phyloP scores from a whole-genome alignment of 92 coral and sea anemone species.

The Phymanthus crucifer region DNA sequence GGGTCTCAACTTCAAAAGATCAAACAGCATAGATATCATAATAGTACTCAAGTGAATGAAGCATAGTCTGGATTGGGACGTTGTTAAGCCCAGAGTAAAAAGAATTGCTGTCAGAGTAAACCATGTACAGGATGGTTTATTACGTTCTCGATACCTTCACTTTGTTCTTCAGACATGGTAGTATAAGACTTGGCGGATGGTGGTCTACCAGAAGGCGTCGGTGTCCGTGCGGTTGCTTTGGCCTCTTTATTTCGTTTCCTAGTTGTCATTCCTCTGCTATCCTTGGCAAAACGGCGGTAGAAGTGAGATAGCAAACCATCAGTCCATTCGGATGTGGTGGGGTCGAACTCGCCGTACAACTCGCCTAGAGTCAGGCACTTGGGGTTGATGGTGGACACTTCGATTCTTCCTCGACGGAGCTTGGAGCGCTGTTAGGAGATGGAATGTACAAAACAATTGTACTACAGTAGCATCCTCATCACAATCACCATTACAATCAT shows the following conservation, averaged over 20 bases:
- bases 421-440: conserved; percentile 56
- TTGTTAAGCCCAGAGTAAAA: too few species aligned
- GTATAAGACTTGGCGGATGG: conserved; percentile 59
- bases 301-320: conserved; percentile 81
- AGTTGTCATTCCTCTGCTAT: conserved; percentile 43
- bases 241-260: conserved; percentile 38
- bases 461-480: too few species aligned
- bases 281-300: conserved; percentile 82
- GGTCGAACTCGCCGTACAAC: conserved; percentile 88
- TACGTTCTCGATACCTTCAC: conserved; percentile 50
- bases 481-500: too few species aligned
- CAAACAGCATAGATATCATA: too few species aligned
- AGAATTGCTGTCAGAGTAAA: too few species aligned
- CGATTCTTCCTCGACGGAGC: conserved; percentile 68
- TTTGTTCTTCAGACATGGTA: conserved; percentile 68
- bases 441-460: background rate
- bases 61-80: too few species aligned
- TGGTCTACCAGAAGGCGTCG: conserved; percentile 49
- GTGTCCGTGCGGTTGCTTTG: conserved; percentile 6
- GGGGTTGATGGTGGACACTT: conserved; percentile 78
- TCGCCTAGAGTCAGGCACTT: conserved; percentile 91
- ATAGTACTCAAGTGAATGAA: too few species aligned
- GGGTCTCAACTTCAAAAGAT: conserved; percentile 55
- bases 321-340: conserved; percentile 94
- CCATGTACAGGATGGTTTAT: too few species aligned